Percentiles rank a stretch among this genome's conserved stretches.
These are phyloP conservation scores for Invenusta paracnida DNA, from an alignment of 2,888 invertebrate genomes.

Conservation along the genomic window DNA sequence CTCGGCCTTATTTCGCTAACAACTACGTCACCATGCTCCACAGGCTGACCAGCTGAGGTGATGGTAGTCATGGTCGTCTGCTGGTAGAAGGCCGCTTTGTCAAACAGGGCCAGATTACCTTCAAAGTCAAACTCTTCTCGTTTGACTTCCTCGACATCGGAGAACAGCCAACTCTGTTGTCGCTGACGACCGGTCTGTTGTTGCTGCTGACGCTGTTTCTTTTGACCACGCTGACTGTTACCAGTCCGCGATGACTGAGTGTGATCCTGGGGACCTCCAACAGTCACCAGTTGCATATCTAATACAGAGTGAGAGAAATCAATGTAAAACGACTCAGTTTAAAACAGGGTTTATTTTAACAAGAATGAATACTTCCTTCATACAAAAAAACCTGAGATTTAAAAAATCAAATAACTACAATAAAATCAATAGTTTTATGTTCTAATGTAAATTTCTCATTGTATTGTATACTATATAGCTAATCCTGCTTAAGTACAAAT, in stretches of 20 bases:
- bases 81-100: constrained; percentile 76
- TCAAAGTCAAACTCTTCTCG: constrained; percentile 83
- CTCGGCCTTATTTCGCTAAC: neutral
- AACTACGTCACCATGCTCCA: neutral
- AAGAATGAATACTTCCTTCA: too few species aligned
- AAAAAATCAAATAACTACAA: too few species aligned
- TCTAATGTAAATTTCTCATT: too few species aligned
- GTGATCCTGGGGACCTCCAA: neutral
- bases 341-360: too few species aligned
- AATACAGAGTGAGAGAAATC: neutral
- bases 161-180: constrained; percentile 7
- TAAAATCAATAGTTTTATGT: too few species aligned
- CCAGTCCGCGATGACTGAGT: neutral
- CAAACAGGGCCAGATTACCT: constrained; percentile 82
- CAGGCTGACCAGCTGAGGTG: neutral
- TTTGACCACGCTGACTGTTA: neutral
- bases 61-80: constrained; percentile 60
- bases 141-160: neutral
- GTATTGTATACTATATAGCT: too few species aligned
- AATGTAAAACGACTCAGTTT: too few species aligned
- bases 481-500: too few species aligned
- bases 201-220: neutral
- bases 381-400: too few species aligned
- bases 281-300: neutral
- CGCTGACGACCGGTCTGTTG: neutral